Evolutionary conservation across 1,140 invertebrate genomes (phyloP), one percentile per base, ranked within the genome.

Genomic region (Hylyphantes graminicola): DNA sequence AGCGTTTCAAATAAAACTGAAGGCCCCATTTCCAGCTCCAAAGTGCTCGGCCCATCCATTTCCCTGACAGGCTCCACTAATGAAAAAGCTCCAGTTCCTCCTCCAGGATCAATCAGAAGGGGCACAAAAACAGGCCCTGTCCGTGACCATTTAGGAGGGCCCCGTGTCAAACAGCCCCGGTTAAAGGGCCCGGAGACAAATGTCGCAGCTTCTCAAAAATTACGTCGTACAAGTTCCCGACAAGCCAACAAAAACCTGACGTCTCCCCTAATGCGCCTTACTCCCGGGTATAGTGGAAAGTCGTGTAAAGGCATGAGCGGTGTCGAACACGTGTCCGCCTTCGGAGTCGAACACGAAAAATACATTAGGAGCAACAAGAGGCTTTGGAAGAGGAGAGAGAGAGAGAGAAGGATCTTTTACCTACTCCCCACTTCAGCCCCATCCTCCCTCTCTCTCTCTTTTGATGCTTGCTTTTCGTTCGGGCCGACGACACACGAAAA

Each of bases 331-430:
- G 76, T 85, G 84, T 85, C 84, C 53, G 59, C 67, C 73, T 85
- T 70, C 75, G 70, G 48, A 85, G 84, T 85, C 84, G 84, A 85
- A 85, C 84, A 85, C 84, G 84, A 79, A 85, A 85, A 85, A 85
- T 85, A 85, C 84, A 85, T 85, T 85, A 85, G 76, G 84, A 85
- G 84, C 75, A 85, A 85, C 75, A 85, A 85, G 76, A 85, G 84
- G 82, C 61, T n/a, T 70, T 17, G 17, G 48, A 55, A 53, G 65
- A 59, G 55, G 53, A 57, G 68, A 21, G 73, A 17, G 12, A 67
- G n/a, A 67, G 63, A 50, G 64, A 79, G 63, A 57, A 70, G 19
- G 53, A 50, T 75, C 72, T 67, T 65, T 78, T 65, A 50, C 55
- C 63, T 78, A 61, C 67, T 65, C 57, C 48, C 63, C 61, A n/a